Base-by-base conservation (phyloP, 1,140 invertebrate genomes). In the Drosophila neocordata region DNA sequence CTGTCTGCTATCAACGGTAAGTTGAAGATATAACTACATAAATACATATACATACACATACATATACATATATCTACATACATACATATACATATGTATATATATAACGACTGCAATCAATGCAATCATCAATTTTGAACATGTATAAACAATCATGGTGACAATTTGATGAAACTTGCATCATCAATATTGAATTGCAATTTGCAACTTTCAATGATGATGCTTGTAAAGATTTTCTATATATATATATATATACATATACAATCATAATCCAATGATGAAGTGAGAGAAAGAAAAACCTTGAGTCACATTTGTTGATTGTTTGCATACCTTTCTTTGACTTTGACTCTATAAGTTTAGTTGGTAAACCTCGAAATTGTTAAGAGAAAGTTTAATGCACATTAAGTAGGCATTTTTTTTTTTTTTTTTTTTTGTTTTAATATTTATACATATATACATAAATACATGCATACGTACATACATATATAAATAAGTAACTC, bases 1-100 rank as follows among this genome's bases (percentile, higher is more conserved):
- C 76, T 96, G 96, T 91, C 94, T 97, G 88, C 93, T 97, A 7
- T 95, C 94, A 31, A 93, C 95, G 85, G 96, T 96, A 93, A 94
- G 95, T 94, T 31, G 27, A 5, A 31, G 6, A 31, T 31, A 31
- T 31, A 31, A 6, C 27, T 31, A 24, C 1, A 24, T 4, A n/a
- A 2, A 31, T 31, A 1, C 27, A 31, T 31, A 6, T 31, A 6
- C 5, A 56, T 24, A 44, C 1, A 9, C 7, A 34, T 9, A 15
- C 15, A 18, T 11, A 44, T 18, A 13, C n/a, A 31, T 11, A 56
- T 20, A 41, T 2, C 1, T 5, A 31, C 8, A 15, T 18, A 34
- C 41, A 44, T 44, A 13, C 7, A 31, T 13, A 31, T 15, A 56
- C 55, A 44, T 3, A 9, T 7, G 35, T 9, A 15, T 12, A 18